Base-by-base conservation (phyloP, 2,888 invertebrate species). In the Machimus rusticus region DNA sequence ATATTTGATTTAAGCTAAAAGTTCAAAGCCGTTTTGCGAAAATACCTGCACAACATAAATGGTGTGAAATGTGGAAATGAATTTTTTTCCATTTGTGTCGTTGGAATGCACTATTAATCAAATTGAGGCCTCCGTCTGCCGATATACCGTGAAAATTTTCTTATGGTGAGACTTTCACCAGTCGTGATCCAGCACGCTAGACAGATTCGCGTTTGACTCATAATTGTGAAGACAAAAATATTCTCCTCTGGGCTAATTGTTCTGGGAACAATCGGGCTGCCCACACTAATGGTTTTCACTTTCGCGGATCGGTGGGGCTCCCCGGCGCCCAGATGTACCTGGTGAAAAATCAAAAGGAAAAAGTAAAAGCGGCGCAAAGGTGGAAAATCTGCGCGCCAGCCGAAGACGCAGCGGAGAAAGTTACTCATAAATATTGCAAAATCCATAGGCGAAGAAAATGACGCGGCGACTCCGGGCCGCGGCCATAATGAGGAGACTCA, bases 381-480 rank as follows among this genome's bases (percentile, higher is more conserved):
- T 46, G 46, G 79, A 51, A 46, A 79, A 79, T 79, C 46, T n/a
- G 39, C 12, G 46, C 23, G 19, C 51, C 6, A 16, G 19, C 12
- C 23, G 66, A 23, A 28, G 23, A 57, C 14, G 23, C 66, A 9
- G 78, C 31, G 51, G 79, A 79, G 79, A 79, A 79, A 79, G 79
- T 51, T 79, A 31, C 79, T 79, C 46, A 79, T 79, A 79, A 79
- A 79, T 79, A 46, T 46, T 79, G 79, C 46, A 31, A 79, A 79
- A 51, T 79, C 51, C 51, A 79, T 79, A 79, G 79, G 55, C 39
- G 31, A 46, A 46, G 51, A 66, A 79, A 51, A 78, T 78, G 78
- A 78, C 37, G 46, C 31, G 51, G n/a, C 66, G 66, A 66, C 66
- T 66, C 23, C 66, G 9, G 66, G 23, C 23, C 19, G 66, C 19